Evolutionary conservation across 2,113 vertebrate species (phyloP), one percentile per base, ranked within the genome.

Genomic region (Phalacrocorax carbo): DNA sequence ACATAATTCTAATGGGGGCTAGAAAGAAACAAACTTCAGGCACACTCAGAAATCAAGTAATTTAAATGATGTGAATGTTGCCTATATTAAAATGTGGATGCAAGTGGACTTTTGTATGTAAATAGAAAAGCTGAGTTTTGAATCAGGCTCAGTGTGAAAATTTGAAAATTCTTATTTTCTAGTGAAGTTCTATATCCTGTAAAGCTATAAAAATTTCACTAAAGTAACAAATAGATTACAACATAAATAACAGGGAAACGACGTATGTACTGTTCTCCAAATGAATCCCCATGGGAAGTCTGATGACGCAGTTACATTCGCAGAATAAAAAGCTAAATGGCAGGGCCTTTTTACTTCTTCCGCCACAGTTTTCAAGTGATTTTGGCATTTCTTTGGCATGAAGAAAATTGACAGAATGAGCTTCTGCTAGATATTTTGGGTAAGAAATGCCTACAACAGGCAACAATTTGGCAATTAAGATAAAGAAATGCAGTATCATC

Each of bases 301-400:
- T 90, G 42, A 68, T 86, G 90, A 97, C 65, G 51, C 94, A 93
- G 93, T 88, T 96, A 82, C 55, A 89, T 82, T 87, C 23, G 62
- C 85, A 84, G 77, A 66, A 82, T 68, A 42, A 57, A 93, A 94
- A 75, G n/a, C 38, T 79, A 64, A 91, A 88, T 79, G 71, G 49
- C 49, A 92, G 15, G 29, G 20, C 16, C 16, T 82, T 86, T 78
- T 42, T 29, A 66, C 54, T 87, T 96, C 94, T 88, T 77, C 93
- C 87, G 61, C 68, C 32, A 40, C 25, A 36, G 18, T 55, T 61
- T 94, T 81, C 71, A 90, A 80, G 55, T 40, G 44, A 86, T 82
- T 57, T 82, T 60, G 76, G 30, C 54, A 29, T 79, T 76, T 51
- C 48, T 81, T 70, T 76, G n/a, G 20, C 48, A 62, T 34, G 57